Base-by-base conservation (phyloP, 30 jellyfish, hydroid and myxozoan genomes). In the Nemopilema nomurai region DNA sequence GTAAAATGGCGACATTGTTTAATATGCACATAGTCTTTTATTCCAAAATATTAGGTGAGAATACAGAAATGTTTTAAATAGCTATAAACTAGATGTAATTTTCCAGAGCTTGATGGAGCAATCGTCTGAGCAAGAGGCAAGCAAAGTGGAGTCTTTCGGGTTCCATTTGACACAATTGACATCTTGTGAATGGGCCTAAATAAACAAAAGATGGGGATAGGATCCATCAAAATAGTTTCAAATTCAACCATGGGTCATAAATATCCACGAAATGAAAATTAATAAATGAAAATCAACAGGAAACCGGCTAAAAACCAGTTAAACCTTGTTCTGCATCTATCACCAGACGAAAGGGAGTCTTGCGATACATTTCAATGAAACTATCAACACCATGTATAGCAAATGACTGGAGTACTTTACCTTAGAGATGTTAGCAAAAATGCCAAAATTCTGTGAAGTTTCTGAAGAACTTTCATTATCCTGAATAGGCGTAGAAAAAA, bases 151-250 rank as follows among this genome's bases (percentile, higher is more conserved):
- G 78, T 83, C 94, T 41, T 69, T 89, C 8, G 98, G 98, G 70
- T 89, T 88, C 98, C 98, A 93, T 29, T 74, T 83, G 49, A 88
- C 94, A 62, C 98, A 68, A 88, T 93, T 93, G 41, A 93, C 91
- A 83, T 93, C 98, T 73, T 93, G 98, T 29, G 84, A n/a, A 74
- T 93, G 98, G 23, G 98, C 98, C 96, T 89, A 53, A 16, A 69
- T 4, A 31, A 0, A 49, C 66, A 57, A n/a, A 62, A 32, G 71
- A 9, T 71, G n/a, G 18, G 24, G 32, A 16, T 16, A 20, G 18
- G 31, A 64, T 19, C 8, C 74, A 64, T 33, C 16, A 23, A 69
- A n/a, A 69, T 69, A 69, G 18, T n/a, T n/a, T n/a, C n/a, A n/a
- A n/a, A n/a, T n/a, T n/a, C n/a, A n/a, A n/a, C n/a, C n/a, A n/a